phyloP scores from a whole-genome alignment of 2,113 vertebrate species.

The Pungitius pungitius region DNA sequence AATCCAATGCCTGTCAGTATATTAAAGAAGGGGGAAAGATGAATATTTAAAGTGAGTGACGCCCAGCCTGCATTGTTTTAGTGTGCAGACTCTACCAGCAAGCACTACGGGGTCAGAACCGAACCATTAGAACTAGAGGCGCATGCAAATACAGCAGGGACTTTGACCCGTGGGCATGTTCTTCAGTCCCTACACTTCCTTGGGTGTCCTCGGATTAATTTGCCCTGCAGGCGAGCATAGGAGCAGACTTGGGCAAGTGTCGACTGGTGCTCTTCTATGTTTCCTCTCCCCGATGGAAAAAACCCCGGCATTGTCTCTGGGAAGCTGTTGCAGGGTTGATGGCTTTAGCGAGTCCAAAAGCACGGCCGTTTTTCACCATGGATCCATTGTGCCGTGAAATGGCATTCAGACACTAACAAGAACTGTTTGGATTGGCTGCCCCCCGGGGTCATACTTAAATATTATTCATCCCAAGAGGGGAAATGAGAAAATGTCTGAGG shows the following conservation, averaged over 20 bases:
- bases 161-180: slow-evolving; percentile 48
- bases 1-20: slow-evolving; percentile 12
- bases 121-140: slow-evolving; percentile 49
- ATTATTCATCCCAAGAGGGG: slow-evolving; percentile 43
- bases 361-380: slow-evolving; percentile 1
- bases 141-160: slow-evolving; percentile 45
- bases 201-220: slow-evolving; percentile 34
- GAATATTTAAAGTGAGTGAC: slow-evolving; percentile 32
- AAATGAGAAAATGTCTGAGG: slow-evolving; percentile 41
- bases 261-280: slow-evolving; percentile 49
- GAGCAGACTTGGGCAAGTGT: slow-evolving; percentile 47
- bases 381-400: slow-evolving; percentile 16
- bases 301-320: slow-evolving; percentile 14
- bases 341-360: slow-evolving; percentile 29
- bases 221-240: slow-evolving; percentile 13
- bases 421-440: slow-evolving; percentile 24
- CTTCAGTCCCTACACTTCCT: slow-evolving; percentile 31
- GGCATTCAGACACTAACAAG: slow-evolving; percentile 22
- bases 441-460: slow-evolving; percentile 35
- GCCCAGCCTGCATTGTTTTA: slow-evolving; percentile 24
- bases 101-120: slow-evolving; percentile 1
- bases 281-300: slow-evolving; percentile 31
- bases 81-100: slow-evolving; percentile 9
- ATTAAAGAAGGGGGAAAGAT: slow-evolving; percentile 21
- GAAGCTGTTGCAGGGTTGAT: slow-evolving; percentile 12